Evolutionary conservation across 2,888 invertebrate genomes (phyloP).

Genomic region (Alloscopus bannaensis): DNA sequence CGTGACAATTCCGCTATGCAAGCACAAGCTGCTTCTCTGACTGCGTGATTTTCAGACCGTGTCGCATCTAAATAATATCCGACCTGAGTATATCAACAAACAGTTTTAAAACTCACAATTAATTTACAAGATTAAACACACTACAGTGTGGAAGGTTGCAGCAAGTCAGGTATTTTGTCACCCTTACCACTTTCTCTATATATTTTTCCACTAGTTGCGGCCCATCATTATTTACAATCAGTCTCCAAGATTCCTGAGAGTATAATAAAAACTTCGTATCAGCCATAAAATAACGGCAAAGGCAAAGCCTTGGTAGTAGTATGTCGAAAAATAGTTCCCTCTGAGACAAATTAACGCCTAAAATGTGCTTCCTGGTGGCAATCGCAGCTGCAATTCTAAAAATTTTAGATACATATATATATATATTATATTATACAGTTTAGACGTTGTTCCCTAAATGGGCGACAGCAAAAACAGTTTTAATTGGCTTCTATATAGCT

Average conservation of each 20-base stretch:
- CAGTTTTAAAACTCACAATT: no score
- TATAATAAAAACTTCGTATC: constrained; percentile 62
- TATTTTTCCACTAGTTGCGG: constrained; percentile 77
- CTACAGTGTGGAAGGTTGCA: not conserved
- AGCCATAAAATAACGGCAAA: constrained; percentile 76
- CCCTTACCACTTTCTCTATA: constrained; percentile 74
- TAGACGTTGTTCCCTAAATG: no score
- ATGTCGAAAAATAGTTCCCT: constrained; percentile 76
- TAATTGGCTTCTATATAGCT: not conserved
- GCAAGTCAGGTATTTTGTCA: not conserved
- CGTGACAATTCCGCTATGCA: constrained; percentile 79
- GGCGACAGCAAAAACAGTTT: no score
- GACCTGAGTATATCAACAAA: constrained; percentile 74
- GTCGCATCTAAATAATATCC: constrained; percentile 77
- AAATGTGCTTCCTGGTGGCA: constrained; percentile 77
- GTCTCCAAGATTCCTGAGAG: constrained; percentile 78
- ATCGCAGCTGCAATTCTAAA: constrained; percentile 77
- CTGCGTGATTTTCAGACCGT: constrained; percentile 78
- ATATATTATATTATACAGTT: not conserved
- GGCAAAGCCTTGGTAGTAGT: constrained; percentile 78
- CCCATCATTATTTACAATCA: constrained; percentile 76
- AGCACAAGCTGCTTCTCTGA: constrained; percentile 79
- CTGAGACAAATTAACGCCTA: constrained; percentile 75
- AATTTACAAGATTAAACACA: not conserved
- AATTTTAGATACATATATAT: not conserved